Evolutionary conservation across 2,113 vertebrate genomes (phyloP).

Genomic region (Aepyceros melampus): DNA sequence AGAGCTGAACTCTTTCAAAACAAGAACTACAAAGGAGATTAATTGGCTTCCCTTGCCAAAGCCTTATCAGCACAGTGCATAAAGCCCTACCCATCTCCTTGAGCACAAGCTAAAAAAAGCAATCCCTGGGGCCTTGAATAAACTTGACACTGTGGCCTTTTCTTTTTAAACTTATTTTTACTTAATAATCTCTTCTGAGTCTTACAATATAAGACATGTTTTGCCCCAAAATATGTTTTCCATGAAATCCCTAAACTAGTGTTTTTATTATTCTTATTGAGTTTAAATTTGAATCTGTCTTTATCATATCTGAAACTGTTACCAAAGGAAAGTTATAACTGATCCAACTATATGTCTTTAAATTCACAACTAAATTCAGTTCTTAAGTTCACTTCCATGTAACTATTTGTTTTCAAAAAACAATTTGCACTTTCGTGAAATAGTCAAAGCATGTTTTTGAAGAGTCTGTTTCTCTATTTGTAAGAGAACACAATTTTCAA

Average conservation of each 20-base stretch:
- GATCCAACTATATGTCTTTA: background rate
- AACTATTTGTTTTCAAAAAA: background rate
- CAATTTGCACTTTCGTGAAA: background rate
- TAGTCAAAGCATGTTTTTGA: conserved; percentile 47
- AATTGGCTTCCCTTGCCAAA: background rate
- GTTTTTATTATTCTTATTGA: background rate
- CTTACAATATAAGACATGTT: background rate
- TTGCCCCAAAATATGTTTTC: conserved; percentile 11
- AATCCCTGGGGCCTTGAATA: background rate
- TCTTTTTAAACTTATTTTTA: background rate
- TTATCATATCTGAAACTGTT: background rate
- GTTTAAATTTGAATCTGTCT: background rate
- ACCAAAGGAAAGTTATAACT: conserved; percentile 29
- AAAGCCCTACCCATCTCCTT: background rate
- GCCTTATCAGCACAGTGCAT: background rate
- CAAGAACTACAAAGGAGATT: background rate
- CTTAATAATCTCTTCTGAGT: background rate
- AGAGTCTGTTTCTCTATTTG: conserved; percentile 34
- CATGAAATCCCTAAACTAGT: background rate
- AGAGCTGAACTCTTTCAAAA: background rate
- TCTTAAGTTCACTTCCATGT: background rate
- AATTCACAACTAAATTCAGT: background rate
- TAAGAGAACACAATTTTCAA: background rate
- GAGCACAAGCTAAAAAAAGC: conserved; percentile 18
- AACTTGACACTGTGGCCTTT: background rate